Evolutionary conservation across 2,113 vertebrate species (phyloP).

Genomic region (Notothenia coriiceps): DNA sequence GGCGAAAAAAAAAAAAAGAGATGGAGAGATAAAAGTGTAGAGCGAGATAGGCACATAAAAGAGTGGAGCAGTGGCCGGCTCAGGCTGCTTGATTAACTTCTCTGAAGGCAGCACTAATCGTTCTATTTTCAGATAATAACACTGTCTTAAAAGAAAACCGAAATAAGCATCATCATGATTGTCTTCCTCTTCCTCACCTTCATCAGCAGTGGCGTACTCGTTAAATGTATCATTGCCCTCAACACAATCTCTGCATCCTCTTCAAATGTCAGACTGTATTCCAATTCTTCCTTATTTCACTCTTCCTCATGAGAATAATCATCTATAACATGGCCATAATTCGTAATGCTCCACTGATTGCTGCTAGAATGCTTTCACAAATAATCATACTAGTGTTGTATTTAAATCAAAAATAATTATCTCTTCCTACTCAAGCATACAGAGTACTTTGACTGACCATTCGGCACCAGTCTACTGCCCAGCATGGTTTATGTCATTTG

Average conservation of each 20-base stretch:
- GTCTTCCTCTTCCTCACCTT: conserved; percentile 37
- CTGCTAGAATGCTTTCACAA: conserved; percentile 12
- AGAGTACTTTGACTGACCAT: background rate
- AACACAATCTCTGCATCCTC: conserved; percentile 4
- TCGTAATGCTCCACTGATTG: conserved; percentile 12
- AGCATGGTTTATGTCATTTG: conserved; percentile 28
- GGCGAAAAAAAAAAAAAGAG: conserved; percentile 58
- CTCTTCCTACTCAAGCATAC: background rate
- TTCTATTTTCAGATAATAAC: conserved; percentile 60
- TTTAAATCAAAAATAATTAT: conserved; percentile 26
- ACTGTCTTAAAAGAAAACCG: conserved; percentile 40
- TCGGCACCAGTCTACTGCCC: conserved; percentile 10
- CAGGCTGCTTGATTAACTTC: conserved; percentile 64
- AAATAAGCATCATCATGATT: conserved; percentile 48
- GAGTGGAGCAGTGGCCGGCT: conserved; percentile 53
- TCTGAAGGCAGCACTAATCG: conserved; percentile 53
- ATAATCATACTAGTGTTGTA: background rate
- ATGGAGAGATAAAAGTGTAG: conserved; percentile 50
- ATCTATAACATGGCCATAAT: conserved; percentile 2
- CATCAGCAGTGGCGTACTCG: background rate
- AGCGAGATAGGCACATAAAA: conserved; percentile 66
- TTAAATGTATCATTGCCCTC: conserved; percentile 15
- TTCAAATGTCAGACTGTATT: conserved; percentile 39
- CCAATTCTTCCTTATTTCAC: background rate
- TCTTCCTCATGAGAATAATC: conserved; percentile 14